Evolutionary conservation across 2,888 invertebrate genomes (phyloP).

Genomic region (Morpho achilles): DNA sequence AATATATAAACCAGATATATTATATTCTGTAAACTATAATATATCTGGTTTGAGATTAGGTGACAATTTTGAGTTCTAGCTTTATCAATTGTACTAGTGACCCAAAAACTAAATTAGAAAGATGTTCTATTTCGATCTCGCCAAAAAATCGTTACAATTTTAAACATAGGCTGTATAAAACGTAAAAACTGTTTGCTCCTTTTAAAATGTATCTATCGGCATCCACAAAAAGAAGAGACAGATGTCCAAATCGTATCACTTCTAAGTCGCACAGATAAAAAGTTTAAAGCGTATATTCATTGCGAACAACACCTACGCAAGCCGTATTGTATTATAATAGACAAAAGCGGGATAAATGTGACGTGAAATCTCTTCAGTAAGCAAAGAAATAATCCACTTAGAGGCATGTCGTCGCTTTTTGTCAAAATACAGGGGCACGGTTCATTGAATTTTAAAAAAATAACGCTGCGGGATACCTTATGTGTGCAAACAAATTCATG

Average conservation of each 20-base stretch:
- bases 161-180: neutral
- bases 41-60: too few species aligned
- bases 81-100: too few species aligned
- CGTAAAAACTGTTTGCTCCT: constrained; percentile 44
- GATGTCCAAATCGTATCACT: constrained; percentile 56
- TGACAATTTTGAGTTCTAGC: too few species aligned
- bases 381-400: constrained; percentile 73
- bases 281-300: constrained; percentile 61
- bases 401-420: constrained; percentile 68
- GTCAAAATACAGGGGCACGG: constrained; percentile 58
- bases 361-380: constrained; percentile 65
- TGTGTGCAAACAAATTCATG: constrained; percentile 61
- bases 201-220: constrained; percentile 36
- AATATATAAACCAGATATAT: too few species aligned
- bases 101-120: too few species aligned
- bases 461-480: constrained; percentile 63
- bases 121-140: too few species aligned
- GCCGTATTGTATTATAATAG: constrained; percentile 50
- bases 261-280: constrained; percentile 47
- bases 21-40: too few species aligned
- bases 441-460: constrained; percentile 72
- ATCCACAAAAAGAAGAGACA: constrained; percentile 57
- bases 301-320: constrained; percentile 68
- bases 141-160: too few species aligned
- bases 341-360: constrained; percentile 67